Evolutionary conservation across 2,113 vertebrate species (phyloP).

Genomic region (Pomatorhinus ruficollis): DNA sequence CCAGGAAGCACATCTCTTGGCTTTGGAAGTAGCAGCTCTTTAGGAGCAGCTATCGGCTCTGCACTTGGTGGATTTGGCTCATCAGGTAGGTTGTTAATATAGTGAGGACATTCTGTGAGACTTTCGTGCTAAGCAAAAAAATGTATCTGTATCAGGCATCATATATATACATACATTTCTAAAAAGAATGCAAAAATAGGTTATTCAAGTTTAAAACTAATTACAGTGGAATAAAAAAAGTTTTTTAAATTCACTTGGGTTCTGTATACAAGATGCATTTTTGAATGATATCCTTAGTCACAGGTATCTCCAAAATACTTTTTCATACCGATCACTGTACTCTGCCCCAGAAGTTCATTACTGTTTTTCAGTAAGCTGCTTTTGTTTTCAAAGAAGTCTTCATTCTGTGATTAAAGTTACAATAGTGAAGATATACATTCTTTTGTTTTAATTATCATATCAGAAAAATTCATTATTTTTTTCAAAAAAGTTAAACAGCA

Average conservation of each 20-base stretch:
- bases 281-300: background rate
- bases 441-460: background rate
- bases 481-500: background rate
- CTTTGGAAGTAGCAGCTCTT: slow-evolving; percentile 89
- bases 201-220: background rate
- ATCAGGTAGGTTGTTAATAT: slow-evolving; percentile 82
- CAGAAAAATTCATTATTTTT: background rate
- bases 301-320: background rate
- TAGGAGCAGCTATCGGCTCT: slow-evolving; percentile 91
- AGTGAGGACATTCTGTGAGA: slow-evolving; percentile 40
- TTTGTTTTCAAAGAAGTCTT: background rate
- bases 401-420: background rate
- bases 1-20: slow-evolving; percentile 90
- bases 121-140: background rate
- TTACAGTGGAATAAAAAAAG: background rate
- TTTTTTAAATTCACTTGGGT: background rate
- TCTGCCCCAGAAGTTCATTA: background rate
- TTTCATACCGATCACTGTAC: background rate
- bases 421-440: background rate
- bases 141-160: background rate
- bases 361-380: background rate
- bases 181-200: background rate
- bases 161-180: background rate
- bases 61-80: slow-evolving; percentile 94
- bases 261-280: background rate